Evolutionary conservation across 2,113 vertebrate genomes (phyloP), one percentile per base, ranked within the genome.

Genomic region (Hylia prasina): DNA sequence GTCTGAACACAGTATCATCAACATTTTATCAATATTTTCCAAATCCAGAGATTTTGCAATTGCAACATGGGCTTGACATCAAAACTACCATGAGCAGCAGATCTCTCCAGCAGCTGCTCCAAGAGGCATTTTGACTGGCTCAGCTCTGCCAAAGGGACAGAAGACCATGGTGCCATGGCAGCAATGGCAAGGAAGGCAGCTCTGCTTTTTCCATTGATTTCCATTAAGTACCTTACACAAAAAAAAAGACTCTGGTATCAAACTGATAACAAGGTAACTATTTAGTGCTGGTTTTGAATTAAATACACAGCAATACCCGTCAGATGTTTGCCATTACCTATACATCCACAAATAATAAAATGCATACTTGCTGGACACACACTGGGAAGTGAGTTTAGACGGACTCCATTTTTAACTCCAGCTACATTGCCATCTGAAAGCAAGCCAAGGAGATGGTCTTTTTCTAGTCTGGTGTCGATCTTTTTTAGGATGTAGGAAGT

Each of bases 381-480:
- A 13, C 23, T 45, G 28, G 28, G 8, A 77, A 13, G 15, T 0
- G 7, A 78, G 30, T 14, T 24, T 10, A n/a, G 39, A 65, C 24
- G 20, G 17, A 58, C 22, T 78, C 25, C 2, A 10, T 47, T 58
- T 75, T 47, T 24, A 82, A 63, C 37, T 48, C 20, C 85, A 45
- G 57, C 9, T 39, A 31, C 1, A 0, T 0, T 54, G 21, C 42
- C 10, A 63, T 30, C 20, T 0, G 1, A 31, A 10, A 66, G 33
- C 35, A 75, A 84, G 64, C 27, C 13, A 57, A 79, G 19, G 53
- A 69, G 11, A 50, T 12, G 25, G 17, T 7, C 11, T 11, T 51
- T 68, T 53, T 56, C 47, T 13, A 65, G 12, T 4, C 17, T 16
- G 45, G 19, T 28, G 44, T 21, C 0, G 0, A 45, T 53, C 23